Evolutionary conservation across 2,113 vertebrate genomes (phyloP), one percentile per base, ranked within the genome.

Genomic region (Loxodonta africana): DNA sequence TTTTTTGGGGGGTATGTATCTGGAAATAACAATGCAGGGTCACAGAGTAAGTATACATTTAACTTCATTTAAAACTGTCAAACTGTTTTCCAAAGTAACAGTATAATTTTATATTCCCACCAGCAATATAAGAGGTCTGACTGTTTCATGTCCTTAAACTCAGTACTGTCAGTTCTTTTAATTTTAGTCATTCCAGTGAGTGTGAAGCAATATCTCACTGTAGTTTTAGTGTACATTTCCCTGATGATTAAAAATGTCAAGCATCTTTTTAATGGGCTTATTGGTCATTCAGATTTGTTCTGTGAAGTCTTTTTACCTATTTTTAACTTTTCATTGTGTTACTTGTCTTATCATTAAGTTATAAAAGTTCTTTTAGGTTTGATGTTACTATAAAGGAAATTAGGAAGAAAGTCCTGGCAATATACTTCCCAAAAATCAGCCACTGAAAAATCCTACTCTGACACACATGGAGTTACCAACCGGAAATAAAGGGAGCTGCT

Each of bases 41-140:
- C 71, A 95, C 2, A 78, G 0, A 73, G 33, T 51, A 82, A 86
- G 25, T 21, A 1, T 48, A 91, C 14, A 6, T 44, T 37, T 86
- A 83, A 90, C 23, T 65, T 76, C 41, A 74, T 74, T 87, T 33
- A 88, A 81, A 81, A 84, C 17, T 74, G 51, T 14, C 25, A 14
- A 95, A 48, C 30, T 57, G 48, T 83, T 90, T 83, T 14, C 8
- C 11, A 17, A 57, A 57, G 53, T 57, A 57, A 57, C 53, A 48
- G 48, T 57, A 17, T 57, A 71, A 73, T 87, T 87, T 86, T 60
- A 96, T 25, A 88, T 33, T 88, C 26, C 26, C 21, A 69, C 8
- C 23, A 95, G 14, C 37, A 91, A 91, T 83, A 53, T 71, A 23
- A 83, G n/a, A 77, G 28, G 77, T 95, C n/a, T 94, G 83, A 46